Percentiles rank a stretch among this genome's conserved stretches.
Evolutionary conservation across 2,888 invertebrate genomes (phyloP).

Genomic region (Macaria notata): DNA sequence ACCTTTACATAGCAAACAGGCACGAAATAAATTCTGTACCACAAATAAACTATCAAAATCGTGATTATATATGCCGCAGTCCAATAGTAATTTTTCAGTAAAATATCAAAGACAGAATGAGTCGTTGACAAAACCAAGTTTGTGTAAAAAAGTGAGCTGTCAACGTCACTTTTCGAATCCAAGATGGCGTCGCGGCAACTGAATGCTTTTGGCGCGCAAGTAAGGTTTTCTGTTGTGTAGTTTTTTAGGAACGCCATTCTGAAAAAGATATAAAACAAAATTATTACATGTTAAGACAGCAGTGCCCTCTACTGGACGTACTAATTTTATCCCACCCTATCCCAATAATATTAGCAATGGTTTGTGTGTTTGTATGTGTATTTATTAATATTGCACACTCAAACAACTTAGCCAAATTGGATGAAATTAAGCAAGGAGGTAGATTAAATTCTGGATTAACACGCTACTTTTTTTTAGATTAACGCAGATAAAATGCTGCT

Average conservation of each 20-base stretch:
- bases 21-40: conserved; percentile 3
- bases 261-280: neutral
- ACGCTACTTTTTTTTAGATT: neutral
- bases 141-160: conserved; percentile 2
- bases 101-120: neutral
- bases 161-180: neutral
- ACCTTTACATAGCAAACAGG: conserved; percentile 8
- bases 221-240: neutral
- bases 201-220: neutral
- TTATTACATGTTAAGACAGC: neutral
- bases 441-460: neutral
- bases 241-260: conserved; percentile 8
- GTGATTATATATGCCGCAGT: neutral
- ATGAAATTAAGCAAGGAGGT: neutral
- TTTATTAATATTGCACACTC: neutral
- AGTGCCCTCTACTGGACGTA: too few species aligned
- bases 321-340: too few species aligned
- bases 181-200: conserved; percentile 5
- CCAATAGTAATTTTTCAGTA: neutral
- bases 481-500: too few species aligned
- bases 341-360: too few species aligned
- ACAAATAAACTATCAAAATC: neutral
- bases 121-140: neutral
- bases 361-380: neutral
- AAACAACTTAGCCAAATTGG: neutral